Base-by-base conservation (phyloP, 37 sponge, comb jelly and placozoan genomes). In the Sycon ciliatum region DNA sequence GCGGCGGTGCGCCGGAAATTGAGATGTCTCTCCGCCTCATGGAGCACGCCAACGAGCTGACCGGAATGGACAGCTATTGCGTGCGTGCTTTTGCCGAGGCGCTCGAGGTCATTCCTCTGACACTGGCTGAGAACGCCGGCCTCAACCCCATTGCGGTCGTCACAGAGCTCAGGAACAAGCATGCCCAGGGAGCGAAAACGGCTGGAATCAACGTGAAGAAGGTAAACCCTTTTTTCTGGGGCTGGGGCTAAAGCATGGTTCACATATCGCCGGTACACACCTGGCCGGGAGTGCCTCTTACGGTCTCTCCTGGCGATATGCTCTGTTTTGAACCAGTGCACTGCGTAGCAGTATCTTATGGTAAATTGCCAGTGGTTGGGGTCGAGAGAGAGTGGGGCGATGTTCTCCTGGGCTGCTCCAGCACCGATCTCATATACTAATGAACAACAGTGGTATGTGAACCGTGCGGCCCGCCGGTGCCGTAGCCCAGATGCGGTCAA, bases 101-200 rank as follows among this genome's bases (percentile, higher is more conserved):
- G 0, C 79, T 97, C 73, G 99, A 97, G 58, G 80, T 97, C 52
- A 92, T 97, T 37, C 93, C 99, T 1, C 86, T 68, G 74, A 97
- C 99, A 0, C 84, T 97, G 68, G 99, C 99, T 20, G 99, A 97
- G 75, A 97, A 97, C 66, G 99, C 93, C 16, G 99, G 99, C 3
- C 88, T 97, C 28, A 81, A 80, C 39, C 99, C 99, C 23, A 92
- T 97, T 30, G 78, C 81, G 23, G 86, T 87, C 36, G 99, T 97
- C 16, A 97, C 99, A 35, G 99, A 97, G 72, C 81, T 97, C 35
- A 40, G 93, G 34, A 89, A 92, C 52, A 85, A 86, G 38, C 99
- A 97, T 58, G 85, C 86, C 20, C 64, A 84, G 34, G 99, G 99
- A 40, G 86, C 88, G 80, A 80, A 70, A 57, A 77, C 82, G 11